phyloP scores from a whole-genome alignment of 2,113 vertebrate species.

The Spermophilus dauricus region DNA sequence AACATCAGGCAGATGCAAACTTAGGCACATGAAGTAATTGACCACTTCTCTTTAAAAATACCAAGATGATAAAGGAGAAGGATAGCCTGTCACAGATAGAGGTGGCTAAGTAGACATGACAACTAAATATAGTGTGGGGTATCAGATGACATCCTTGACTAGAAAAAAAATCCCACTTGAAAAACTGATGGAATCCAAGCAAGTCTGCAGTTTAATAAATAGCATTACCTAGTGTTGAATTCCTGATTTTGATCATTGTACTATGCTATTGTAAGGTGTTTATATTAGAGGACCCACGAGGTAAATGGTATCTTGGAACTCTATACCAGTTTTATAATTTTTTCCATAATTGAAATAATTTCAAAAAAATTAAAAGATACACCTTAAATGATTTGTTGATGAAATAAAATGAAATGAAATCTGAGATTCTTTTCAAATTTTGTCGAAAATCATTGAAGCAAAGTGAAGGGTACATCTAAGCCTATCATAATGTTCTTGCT shows the following conservation, averaged over 20 bases:
- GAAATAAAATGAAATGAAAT: background rate
- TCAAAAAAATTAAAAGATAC: background rate
- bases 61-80: background rate
- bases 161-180: background rate
- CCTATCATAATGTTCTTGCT: background rate
- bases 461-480: background rate
- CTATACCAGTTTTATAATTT: background rate
- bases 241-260: background rate
- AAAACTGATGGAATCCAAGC: background rate
- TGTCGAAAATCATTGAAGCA: background rate
- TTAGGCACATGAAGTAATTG: background rate
- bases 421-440: background rate
- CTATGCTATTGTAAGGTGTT: background rate
- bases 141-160: no score
- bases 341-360: background rate
- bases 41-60: background rate
- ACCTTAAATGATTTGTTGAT: background rate
- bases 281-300: background rate
- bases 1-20: background rate
- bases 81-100: background rate
- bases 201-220: background rate
- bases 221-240: background rate
- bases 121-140: background rate
- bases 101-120: background rate
- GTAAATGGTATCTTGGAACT: background rate